These are phyloP conservation scores for Huso huso DNA, from an alignment of 2,797 vertebrate genomes.

Conservation along the genomic window DNA sequence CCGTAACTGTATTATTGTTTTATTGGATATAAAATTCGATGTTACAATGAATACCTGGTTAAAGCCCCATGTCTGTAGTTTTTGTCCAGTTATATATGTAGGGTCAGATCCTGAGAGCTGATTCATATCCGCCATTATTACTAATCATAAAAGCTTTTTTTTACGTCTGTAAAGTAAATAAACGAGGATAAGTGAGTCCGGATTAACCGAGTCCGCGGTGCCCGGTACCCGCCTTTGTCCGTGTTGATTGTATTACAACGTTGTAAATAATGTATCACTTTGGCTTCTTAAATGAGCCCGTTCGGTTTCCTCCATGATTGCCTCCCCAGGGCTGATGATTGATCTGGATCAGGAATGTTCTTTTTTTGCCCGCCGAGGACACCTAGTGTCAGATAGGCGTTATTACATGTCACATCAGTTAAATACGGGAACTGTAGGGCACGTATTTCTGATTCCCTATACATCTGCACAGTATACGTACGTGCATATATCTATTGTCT, in stretches of 20 bases:
- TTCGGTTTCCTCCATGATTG: slow-evolving; percentile 83
- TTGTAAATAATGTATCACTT: slow-evolving; percentile 69
- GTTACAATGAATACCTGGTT: slow-evolving; percentile 74
- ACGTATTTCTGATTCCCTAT: not conserved
- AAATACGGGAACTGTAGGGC: slow-evolving; percentile 31
- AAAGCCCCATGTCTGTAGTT: slow-evolving; percentile 73
- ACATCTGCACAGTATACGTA: too few relatives aligned
- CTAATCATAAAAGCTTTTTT: slow-evolving; percentile 62
- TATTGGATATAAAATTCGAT: slow-evolving; percentile 61
- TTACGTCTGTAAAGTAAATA: slow-evolving; percentile 21
- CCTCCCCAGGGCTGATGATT: slow-evolving; percentile 79
- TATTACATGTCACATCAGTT: slow-evolving; percentile 31
- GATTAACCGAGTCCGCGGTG: slow-evolving; percentile 37
- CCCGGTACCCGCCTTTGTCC: slow-evolving; percentile 22
- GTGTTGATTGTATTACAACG: slow-evolving; percentile 42
- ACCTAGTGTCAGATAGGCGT: slow-evolving; percentile 51
- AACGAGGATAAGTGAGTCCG: slow-evolving; percentile 26
- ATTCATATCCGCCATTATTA: slow-evolving; percentile 76
- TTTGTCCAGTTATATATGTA: slow-evolving; percentile 71
- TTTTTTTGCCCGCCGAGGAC: slow-evolving; percentile 61
- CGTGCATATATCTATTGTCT: too few relatives aligned
- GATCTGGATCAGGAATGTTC: slow-evolving; percentile 64
- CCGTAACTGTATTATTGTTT: slow-evolving; percentile 45
- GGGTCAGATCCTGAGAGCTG: slow-evolving; percentile 72
- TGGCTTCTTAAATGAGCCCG: slow-evolving; percentile 71